A percentile compares a stretch with the other conserved stretches of the same genome.
Conservation (phyloP, 2,797 vertebrate genomes). For the Choloepus didactylus region DNA sequence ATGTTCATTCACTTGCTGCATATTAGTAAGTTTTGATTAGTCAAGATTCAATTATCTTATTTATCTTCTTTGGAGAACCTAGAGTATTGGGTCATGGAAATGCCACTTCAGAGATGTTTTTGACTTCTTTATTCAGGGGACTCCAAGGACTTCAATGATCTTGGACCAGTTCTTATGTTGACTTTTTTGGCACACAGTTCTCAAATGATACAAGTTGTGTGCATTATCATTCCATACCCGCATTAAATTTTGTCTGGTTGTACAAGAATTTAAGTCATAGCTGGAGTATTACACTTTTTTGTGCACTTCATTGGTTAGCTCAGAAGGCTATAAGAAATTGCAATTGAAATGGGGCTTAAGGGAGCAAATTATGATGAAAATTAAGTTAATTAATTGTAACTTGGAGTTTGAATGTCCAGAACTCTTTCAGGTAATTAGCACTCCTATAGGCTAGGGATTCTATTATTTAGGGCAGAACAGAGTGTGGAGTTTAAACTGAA, state of each 20-base stretch:
- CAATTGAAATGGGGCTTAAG: constrained; percentile 68
- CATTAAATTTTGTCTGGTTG: constrained; percentile 21
- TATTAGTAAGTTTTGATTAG: not conserved
- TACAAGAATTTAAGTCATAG: constrained; percentile 63
- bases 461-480: constrained; percentile 66
- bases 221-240: not conserved
- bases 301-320: constrained; percentile 56
- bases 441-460: constrained; percentile 31
- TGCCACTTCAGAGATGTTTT: not conserved
- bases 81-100: not conserved
- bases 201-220: not conserved
- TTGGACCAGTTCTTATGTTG: not conserved
- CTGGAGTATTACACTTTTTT: constrained; percentile 53
- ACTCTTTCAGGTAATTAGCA: constrained; percentile 75
- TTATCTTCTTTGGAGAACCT: not conserved
- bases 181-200: not conserved
- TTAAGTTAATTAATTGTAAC: constrained; percentile 75
- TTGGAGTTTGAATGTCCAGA: constrained; percentile 70
- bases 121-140: not conserved
- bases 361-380: constrained; percentile 76
- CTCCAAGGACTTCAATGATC: not conserved
- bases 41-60: not conserved
- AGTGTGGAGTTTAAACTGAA: constrained; percentile 66
- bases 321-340: constrained; percentile 58
- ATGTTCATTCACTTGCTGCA: not conserved